Evolutionary conservation across 2,797 vertebrate species (phyloP), one percentile per base, ranked within the genome.

Genomic region (Rhodeus uyekii): DNA sequence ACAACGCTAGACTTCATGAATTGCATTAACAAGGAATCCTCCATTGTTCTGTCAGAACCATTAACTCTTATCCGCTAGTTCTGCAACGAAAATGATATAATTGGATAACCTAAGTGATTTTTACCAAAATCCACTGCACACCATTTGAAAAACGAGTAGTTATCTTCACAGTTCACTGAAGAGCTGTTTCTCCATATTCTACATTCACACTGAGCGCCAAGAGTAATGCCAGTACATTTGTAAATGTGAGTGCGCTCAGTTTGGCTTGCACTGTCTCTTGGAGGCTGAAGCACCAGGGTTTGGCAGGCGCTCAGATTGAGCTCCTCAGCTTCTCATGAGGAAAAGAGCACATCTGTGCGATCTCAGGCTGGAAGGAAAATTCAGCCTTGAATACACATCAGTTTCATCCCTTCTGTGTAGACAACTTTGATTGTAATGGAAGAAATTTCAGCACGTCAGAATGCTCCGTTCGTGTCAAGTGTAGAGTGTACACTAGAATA

Each of bases 261-360:
- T 53, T 60, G 36, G 39, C 55, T 84, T 78, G 82, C 27, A 55
- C 14, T 16, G 64, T 53, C 6, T 79, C 44, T 55, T 79, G 48
- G 36, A 69, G 64, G 34, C 44, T 68, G 12, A 58, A 69, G 24
- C 48, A 79, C 7, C 34, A 74, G 50, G 38, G 50, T 60, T 80
- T 80, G 65, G 63, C 81, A 58, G 38, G 9, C 12, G 5, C 32
- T 80, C 77, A 67, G 50, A 69, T 78, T 29, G 46, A 24, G 46
- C 71, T 65, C 32, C 58, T 50, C 63, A 63, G 55, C 46, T 73
- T 83, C 48, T 80, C 84, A 78, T 13, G 39, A 82, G 48, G 48
- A 80, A 53, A 36, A 34, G 61, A 87, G 68, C 74, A 64, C 86
- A 85, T 87, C 73, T 85, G 77, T 58, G 63, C 50, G 60, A 36